A percentile compares a stretch with the other conserved stretches of the same genome.
These are phyloP conservation scores for Threskiornis aethiopicus DNA, from an alignment of 2,797 vertebrate species.

Conservation along the genomic window DNA sequence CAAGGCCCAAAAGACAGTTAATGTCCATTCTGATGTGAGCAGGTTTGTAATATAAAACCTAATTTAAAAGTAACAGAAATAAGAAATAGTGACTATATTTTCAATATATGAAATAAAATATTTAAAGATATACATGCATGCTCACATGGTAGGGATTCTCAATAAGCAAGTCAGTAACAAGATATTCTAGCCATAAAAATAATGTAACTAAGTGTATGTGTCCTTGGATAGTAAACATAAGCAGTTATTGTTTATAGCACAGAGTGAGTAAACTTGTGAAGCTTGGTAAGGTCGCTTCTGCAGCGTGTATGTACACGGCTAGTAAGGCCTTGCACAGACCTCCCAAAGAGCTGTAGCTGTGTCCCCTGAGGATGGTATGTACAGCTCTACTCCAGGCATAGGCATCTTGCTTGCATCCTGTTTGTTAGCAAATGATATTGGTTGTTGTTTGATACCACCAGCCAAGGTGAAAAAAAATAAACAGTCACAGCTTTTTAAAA, in stretches of 20 bases:
- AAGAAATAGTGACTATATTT: not conserved
- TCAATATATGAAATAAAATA: not conserved
- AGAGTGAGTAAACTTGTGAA: not conserved
- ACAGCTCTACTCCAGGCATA: not conserved
- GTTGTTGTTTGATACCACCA: not conserved
- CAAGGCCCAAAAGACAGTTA: not conserved
- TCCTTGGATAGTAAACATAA: not conserved
- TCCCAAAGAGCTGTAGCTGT: not conserved
- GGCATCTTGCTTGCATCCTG: not conserved
- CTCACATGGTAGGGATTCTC: not conserved
- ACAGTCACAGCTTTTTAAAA: not conserved
- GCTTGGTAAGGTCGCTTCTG: not conserved
- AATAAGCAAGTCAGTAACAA: not conserved
- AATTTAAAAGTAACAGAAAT: not conserved
- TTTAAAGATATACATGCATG: not conserved
- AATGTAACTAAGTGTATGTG: not conserved
- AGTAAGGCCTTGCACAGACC: not conserved
- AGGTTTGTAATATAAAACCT: not conserved
- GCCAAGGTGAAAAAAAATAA: not conserved
- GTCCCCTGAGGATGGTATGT: not conserved
- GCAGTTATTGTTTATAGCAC: not conserved
- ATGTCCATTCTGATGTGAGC: not conserved
- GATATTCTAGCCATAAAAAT: not conserved
- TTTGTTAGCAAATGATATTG: accelerated
- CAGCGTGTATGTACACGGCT: accelerated